phyloP scores from a whole-genome alignment of 2,888 invertebrate species.

The Agelastica alni region DNA sequence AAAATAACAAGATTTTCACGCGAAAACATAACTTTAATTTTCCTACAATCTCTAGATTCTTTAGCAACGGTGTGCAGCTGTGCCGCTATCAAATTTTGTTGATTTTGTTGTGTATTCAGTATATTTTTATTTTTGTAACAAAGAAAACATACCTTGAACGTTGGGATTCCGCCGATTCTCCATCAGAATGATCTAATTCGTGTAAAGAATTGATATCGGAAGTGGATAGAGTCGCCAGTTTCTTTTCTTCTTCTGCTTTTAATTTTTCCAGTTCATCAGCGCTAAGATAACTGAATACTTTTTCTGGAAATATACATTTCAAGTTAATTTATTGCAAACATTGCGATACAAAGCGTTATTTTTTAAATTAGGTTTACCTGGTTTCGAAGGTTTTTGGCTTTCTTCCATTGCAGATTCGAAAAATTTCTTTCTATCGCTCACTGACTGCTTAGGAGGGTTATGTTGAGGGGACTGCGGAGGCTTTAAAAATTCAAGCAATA shows the following conservation, averaged over 20 bases:
- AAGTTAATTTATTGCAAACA: too few species aligned
- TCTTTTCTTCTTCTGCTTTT: slow-evolving; percentile 90
- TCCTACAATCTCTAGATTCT: too few species aligned
- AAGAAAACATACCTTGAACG: slow-evolving; percentile 50
- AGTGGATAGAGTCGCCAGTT: slow-evolving; percentile 76
- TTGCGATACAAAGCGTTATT: too few species aligned
- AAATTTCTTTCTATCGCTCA: slow-evolving; percentile 92
- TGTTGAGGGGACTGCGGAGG: slow-evolving; percentile 71
- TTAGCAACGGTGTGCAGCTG: too few species aligned
- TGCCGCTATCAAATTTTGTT: too few species aligned
- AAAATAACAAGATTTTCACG: too few species aligned
- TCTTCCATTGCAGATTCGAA: slow-evolving; percentile 97
- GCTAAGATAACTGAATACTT: slow-evolving; percentile 91
- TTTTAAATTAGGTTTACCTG: too few species aligned
- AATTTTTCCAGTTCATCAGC: slow-evolving; percentile 92
- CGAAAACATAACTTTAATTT: too few species aligned
- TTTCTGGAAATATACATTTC: slow-evolving; percentile 68
- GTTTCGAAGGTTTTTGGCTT: slow-evolving; percentile 82
- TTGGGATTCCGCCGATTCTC: slow-evolving; percentile 53
- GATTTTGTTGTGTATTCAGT: too few species aligned
- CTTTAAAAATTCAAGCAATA: slow-evolving; percentile 39
- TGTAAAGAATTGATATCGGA: slow-evolving; percentile 66
- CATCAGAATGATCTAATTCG: slow-evolving; percentile 62
- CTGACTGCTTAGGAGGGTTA: slow-evolving; percentile 79
- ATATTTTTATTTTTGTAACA: too few species aligned